phyloP scores from a whole-genome alignment of 2,797 vertebrate species.

The Aldrovandia affinis region DNA sequence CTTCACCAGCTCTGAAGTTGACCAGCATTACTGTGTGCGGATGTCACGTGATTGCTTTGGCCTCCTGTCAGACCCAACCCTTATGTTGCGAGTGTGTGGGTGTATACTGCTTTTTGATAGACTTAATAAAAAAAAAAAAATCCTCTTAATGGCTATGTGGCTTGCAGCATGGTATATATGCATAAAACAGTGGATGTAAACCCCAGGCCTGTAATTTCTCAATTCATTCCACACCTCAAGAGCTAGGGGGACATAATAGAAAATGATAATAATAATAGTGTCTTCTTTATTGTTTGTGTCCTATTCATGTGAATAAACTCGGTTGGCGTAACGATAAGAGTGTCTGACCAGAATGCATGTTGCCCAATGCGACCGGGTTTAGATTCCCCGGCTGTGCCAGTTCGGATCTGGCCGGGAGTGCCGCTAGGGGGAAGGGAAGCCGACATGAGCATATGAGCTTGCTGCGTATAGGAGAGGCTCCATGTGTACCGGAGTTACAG shows the following conservation, averaged over 20 bases:
- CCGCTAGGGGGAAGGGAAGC: too few species aligned
- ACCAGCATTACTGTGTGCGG: background rate
- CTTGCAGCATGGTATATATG: background rate
- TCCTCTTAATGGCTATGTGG: background rate
- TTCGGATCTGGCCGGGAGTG: too few species aligned
- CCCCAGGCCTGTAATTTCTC: background rate
- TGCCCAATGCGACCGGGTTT: too few species aligned
- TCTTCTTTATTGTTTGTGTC: background rate
- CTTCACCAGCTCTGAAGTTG: background rate
- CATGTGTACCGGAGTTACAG: too few species aligned
- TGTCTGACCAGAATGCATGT: too few species aligned
- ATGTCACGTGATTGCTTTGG: background rate
- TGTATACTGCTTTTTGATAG: background rate
- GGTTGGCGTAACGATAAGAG: too few species aligned
- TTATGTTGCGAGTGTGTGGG: background rate
- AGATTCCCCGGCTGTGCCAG: too few species aligned
- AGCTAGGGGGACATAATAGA: background rate
- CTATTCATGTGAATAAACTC: too few species aligned
- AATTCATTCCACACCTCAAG: background rate
- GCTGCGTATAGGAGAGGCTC: too few species aligned
- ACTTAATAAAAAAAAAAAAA: background rate
- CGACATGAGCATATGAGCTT: too few species aligned
- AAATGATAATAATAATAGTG: conserved; percentile 6
- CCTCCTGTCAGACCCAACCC: background rate
- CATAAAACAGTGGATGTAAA: background rate